Percentiles rank a stretch among this genome's conserved stretches.
Conservation (phyloP, 53 echinoderm and acorn worm species). For the Holothuria leucospilota region DNA sequence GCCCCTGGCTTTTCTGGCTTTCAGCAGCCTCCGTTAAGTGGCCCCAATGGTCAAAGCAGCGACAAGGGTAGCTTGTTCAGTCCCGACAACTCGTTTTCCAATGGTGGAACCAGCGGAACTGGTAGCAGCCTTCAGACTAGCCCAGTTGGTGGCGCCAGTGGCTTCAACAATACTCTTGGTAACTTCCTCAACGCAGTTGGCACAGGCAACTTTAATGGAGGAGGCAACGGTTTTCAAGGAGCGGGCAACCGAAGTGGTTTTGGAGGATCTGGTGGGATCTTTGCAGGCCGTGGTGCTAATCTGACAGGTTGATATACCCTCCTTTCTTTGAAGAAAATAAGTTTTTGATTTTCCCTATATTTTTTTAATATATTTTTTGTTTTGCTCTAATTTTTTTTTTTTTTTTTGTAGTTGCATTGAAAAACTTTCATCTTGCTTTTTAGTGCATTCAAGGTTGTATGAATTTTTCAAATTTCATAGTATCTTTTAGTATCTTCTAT, state of each 20-base stretch:
- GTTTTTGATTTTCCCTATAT: no score
- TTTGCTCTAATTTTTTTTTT: background rate
- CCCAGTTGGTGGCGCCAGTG: slow-evolving; percentile 5
- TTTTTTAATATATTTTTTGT: no score
- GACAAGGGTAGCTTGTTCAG: slow-evolving; percentile 7
- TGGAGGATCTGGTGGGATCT: slow-evolving; percentile 17
- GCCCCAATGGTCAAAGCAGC: slow-evolving; percentile 7
- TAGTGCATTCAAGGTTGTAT: background rate
- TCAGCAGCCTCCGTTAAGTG: slow-evolving; percentile 40
- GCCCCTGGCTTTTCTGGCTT: slow-evolving; percentile 50
- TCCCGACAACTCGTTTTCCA: slow-evolving; percentile 23
- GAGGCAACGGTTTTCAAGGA: slow-evolving; percentile 17
- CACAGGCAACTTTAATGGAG: no score
- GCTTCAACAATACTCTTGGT: background rate
- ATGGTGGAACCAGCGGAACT: slow-evolving; percentile 41
- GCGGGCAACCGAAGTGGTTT: slow-evolving; percentile 1
- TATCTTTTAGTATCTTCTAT: background rate
- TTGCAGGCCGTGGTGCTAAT: slow-evolving; percentile 24
- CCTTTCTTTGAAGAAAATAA: background rate
- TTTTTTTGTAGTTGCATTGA: background rate
- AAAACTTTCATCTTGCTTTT: background rate
- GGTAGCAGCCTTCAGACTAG: slow-evolving; percentile 31
- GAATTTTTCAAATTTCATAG: background rate
- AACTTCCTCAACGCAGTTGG: no score
- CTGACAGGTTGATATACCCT: slow-evolving; percentile 41